Base-by-base conservation (phyloP, 2,113 vertebrate species). In the Sprattus sprattus region DNA sequence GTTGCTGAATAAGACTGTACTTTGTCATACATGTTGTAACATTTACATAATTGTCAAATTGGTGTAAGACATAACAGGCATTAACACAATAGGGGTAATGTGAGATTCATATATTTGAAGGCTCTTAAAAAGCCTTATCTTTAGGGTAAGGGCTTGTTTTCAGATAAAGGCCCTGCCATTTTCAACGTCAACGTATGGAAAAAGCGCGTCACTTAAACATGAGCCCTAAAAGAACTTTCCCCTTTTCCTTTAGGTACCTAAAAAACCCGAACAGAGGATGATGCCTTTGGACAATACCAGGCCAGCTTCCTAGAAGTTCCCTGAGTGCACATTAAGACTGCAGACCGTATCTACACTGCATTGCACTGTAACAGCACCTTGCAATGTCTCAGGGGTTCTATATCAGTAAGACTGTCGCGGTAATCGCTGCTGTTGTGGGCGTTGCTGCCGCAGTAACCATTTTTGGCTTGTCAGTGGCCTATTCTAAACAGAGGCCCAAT, bases 351-450 rank as follows among this genome's bases (percentile, higher is more conserved):
- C 39, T 84, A 82, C 47, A 32, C 49, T 82, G 71, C 71, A 84
- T 71, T 57, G 39, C 86, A 45, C 44, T 83, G 32, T 47, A 82
- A 45, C 85, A 86, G 45, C 75, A 71, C 50, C 20, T 82, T 45
- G 87, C 85, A 93, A 99, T 99, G 98, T 97, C 93, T 0, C 96
- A 96, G 25, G 97, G 97, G 47, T 97, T 96, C 94, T 96, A 95
- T 89, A 90, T 99, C 90, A 97, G 96, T 92, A 98, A 95, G 93
- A 84, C 90, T 0, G 83, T 96, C 86, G 96, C 93, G 88, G 85
- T 96, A 0, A 93, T 90, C 47, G 88, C 91, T 75, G 89, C 97
- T 0, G 6, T 97, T 4, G 89, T 97, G 81, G 94, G 86, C 0
- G 3, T 92, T 32, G 92, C 86, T 0, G 95, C 97, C 0, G 20